Evolutionary conservation across 1,140 invertebrate genomes (phyloP).

Genomic region (Drosophila eugracilis): DNA sequence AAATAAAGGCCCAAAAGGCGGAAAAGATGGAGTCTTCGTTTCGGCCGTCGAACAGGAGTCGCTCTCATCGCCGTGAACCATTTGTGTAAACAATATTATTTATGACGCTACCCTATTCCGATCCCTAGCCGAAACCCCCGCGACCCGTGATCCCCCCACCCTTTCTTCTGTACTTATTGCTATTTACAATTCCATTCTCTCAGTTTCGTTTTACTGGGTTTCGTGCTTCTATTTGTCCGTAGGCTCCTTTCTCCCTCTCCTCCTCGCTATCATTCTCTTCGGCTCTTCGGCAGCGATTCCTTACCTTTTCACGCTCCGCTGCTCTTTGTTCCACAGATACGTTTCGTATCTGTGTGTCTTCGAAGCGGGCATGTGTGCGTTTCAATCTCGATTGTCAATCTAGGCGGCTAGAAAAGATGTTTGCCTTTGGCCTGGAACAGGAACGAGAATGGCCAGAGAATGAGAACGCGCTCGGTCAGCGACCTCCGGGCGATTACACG

Average conservation of each 20-base stretch:
- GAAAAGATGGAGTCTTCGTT: slow-evolving; percentile 43
- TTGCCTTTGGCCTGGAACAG: slow-evolving; percentile 66
- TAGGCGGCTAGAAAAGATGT: slow-evolving; percentile 68
- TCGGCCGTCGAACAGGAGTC: slow-evolving; percentile 63
- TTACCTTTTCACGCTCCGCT: slow-evolving; percentile 71
- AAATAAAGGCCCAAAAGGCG: slow-evolving; percentile 38
- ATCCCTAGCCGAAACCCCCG: slow-evolving; percentile 13
- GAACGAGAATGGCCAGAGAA: slow-evolving; percentile 42
- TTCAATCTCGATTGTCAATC: slow-evolving; percentile 82
- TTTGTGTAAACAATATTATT: slow-evolving; percentile 83
- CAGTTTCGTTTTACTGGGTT: slow-evolving; percentile 23
- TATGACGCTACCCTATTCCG: slow-evolving; percentile 56
- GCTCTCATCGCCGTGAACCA: slow-evolving; percentile 64
- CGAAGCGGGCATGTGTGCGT: slow-evolving; percentile 46
- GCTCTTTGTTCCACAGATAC: slow-evolving; percentile 46
- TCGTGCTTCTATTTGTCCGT: slow-evolving; percentile 23
- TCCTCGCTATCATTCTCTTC: slow-evolving; percentile 12
- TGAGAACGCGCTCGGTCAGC: slow-evolving; percentile 63
- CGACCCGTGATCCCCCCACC: neutral
- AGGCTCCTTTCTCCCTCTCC: slow-evolving; percentile 23
- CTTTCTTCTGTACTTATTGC: slow-evolving; percentile 15
- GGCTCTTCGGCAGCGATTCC: slow-evolving; percentile 48
- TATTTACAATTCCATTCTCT: slow-evolving; percentile 60
- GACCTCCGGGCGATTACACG: slow-evolving; percentile 73
- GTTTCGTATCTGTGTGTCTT: slow-evolving; percentile 20